Percentiles rank a stretch among this genome's conserved stretches.
These are phyloP conservation scores for Poeciliopsis paucimaculata DNA, from an alignment of 2,797 vertebrate species.

Conservation along the genomic window DNA sequence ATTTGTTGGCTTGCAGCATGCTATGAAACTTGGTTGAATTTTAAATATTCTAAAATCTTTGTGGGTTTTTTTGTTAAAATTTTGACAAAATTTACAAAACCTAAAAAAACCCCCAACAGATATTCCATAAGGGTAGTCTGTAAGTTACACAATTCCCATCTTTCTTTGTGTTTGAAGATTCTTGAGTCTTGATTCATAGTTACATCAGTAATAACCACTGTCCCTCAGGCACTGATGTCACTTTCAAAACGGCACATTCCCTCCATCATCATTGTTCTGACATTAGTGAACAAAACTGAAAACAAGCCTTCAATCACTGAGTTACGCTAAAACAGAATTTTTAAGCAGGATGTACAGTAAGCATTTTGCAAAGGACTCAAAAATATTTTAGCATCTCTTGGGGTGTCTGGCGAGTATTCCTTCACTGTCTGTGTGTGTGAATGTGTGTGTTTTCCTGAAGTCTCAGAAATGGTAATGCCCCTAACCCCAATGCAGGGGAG, in stretches of 20 bases:
- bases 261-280: constrained; percentile 61
- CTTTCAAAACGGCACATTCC: constrained; percentile 57
- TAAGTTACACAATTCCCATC: constrained; percentile 24
- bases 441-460: constrained; percentile 64
- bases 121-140: neutral
- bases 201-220: constrained; percentile 47
- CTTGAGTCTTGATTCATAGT: constrained; percentile 42
- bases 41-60: neutral
- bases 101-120: neutral
- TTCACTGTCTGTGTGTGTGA: constrained; percentile 43
- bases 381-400: constrained; percentile 72
- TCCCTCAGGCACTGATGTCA: constrained; percentile 66
- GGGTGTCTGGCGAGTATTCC: constrained; percentile 64
- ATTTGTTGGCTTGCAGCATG: neutral
- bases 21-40: neutral
- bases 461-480: constrained; percentile 77
- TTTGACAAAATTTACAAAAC: neutral
- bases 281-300: constrained; percentile 74
- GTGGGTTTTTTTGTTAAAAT: neutral
- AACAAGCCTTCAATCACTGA: constrained; percentile 66
- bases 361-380: constrained; percentile 71
- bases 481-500: constrained; percentile 72
- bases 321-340: constrained; percentile 65
- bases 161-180: constrained; percentile 39
- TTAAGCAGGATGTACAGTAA: constrained; percentile 70